Percentiles rank a stretch among this genome's conserved stretches.
phyloP scores from a whole-genome alignment of 2,113 vertebrate species.

The Willisornis vidua region DNA sequence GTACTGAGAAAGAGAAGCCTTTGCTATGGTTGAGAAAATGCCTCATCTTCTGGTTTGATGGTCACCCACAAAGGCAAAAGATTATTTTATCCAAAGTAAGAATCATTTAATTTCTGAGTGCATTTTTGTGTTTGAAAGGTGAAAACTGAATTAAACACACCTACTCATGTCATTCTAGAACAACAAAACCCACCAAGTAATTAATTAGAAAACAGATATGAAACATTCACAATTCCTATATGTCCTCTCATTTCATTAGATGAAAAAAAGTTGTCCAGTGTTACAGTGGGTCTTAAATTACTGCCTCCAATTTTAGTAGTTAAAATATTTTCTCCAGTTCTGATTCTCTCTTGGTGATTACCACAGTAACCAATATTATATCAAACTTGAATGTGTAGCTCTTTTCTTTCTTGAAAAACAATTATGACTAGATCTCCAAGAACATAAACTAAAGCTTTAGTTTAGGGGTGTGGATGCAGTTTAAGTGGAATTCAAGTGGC shows the following conservation, averaged over 20 bases:
- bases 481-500: conserved; percentile 2
- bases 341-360: not conserved
- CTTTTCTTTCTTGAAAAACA: not conserved
- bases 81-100: not conserved
- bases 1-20: not conserved
- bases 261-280: not conserved
- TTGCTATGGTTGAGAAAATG: not conserved
- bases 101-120: not conserved
- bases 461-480: not conserved
- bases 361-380: not conserved
- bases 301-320: not conserved
- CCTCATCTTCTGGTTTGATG: not conserved
- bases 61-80: not conserved
- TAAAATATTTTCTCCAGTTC: not conserved
- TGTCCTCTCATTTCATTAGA: not conserved
- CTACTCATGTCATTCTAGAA: not conserved
- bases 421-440: not conserved
- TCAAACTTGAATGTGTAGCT: not conserved
- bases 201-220: not conserved
- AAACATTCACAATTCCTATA: not conserved
- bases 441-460: not conserved
- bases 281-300: not conserved
- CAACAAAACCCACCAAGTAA: not conserved
- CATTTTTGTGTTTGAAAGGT: not conserved
- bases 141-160: not conserved